These are phyloP conservation scores for Heliconius nattereri DNA, from an alignment of 1,140 invertebrate genomes.

Conservation along the genomic window DNA sequence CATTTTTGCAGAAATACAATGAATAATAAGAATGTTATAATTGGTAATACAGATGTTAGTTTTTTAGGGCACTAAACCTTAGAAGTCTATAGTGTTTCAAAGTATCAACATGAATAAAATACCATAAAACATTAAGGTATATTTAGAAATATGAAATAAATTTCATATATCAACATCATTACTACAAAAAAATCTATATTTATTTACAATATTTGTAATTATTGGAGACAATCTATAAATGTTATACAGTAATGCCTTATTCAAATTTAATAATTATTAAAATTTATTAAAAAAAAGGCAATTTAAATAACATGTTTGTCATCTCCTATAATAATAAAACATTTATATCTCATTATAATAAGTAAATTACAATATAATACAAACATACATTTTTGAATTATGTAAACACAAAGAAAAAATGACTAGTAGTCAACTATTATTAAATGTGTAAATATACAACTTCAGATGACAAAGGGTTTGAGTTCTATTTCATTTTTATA, in stretches of 20 bases:
- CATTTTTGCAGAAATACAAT: not conserved
- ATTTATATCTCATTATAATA: slow-evolving; percentile 11
- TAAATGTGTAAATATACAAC: not conserved
- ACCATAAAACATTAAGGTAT: too few relatives aligned
- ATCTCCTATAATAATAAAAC: slow-evolving; percentile 26
- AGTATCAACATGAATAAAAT: too few relatives aligned
- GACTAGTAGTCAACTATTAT: not conserved
- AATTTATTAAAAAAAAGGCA: not conserved
- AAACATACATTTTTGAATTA: not conserved
- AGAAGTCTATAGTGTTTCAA: not conserved
- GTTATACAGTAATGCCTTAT: not conserved
- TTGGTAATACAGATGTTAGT: not conserved
- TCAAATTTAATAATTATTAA: not conserved
- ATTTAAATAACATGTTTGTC: not conserved
- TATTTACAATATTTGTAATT: slow-evolving; percentile 2
- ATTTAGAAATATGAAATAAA: not conserved
- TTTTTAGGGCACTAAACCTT: not conserved
- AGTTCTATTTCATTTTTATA: too few relatives aligned
- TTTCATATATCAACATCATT: not conserved
- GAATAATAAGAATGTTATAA: not conserved
- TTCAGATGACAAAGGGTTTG: not conserved
- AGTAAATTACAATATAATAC: slow-evolving; percentile 20
- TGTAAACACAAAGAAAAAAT: not conserved
- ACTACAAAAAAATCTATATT: not conserved
- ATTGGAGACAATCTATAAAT: not conserved